Conservation (phyloP, 2,888 invertebrate genomes). For the Drosophila kuntzei region DNA sequence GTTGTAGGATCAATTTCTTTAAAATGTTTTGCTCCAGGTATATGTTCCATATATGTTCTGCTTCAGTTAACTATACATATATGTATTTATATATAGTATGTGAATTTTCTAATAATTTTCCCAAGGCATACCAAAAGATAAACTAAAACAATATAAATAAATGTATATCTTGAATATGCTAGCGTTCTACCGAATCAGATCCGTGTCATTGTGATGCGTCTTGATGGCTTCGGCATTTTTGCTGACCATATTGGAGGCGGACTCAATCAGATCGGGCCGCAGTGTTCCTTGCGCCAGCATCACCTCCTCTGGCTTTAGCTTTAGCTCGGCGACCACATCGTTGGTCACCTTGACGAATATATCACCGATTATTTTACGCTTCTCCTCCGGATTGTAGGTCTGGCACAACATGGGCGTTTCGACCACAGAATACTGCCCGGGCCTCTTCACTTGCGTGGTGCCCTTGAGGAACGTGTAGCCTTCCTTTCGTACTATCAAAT, state of each 20-base stretch:
- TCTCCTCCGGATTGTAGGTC: constrained; percentile 97
- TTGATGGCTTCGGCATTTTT: constrained; percentile 97
- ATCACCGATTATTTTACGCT: constrained; percentile 99
- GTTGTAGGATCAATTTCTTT: constrained; percentile 45
- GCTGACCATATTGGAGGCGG: constrained; percentile 94
- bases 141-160: constrained; percentile 23
- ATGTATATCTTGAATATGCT: constrained; percentile 28
- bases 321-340: constrained; percentile 94
- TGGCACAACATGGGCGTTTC: constrained; percentile 94
- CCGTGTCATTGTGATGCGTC: constrained; percentile 99
- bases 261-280: constrained; percentile 99
- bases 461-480: constrained; percentile 91
- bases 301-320: constrained; percentile 96
- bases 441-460: constrained; percentile 92
- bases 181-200: constrained; percentile 90
- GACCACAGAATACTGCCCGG: constrained; percentile 86
- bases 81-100: constrained; percentile 12
- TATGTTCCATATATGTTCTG: constrained; percentile 45
- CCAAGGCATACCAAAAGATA: constrained; percentile 43
- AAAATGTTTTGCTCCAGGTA: constrained; percentile 47
- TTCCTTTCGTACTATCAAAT: constrained; percentile 91
- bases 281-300: constrained; percentile 97
- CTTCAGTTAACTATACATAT: constrained; percentile 22
- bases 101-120: constrained; percentile 36
- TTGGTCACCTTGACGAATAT: constrained; percentile 98